Evolutionary conservation across 2,797 vertebrate genomes (phyloP), one percentile per base, ranked within the genome.

Genomic region (Furcifer pardalis): DNA sequence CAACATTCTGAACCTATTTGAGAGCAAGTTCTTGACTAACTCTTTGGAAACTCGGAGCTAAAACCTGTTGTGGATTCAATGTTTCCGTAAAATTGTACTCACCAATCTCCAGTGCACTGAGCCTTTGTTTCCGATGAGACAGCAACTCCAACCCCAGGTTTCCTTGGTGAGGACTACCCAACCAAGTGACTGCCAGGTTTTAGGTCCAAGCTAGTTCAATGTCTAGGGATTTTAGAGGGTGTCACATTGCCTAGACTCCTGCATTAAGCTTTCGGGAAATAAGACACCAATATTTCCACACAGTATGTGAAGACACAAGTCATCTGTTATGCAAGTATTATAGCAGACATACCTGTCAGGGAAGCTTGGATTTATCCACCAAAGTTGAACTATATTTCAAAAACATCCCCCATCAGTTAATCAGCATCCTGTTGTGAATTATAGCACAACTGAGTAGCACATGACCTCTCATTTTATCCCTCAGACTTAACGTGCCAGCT

Each of bases 341-440:
- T 88, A 87, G 86, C 27, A 87, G 81, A 88, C 88, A 87, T 83
- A 35, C 86, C 77, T 87, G 77, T 66, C 77, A 91, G 78, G 62
- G n/a, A 56, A 56, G 6, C 23, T 81, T 10, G 66, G 86, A 37
- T 82, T 89, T 87, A 90, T 46, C 32, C 12, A 21, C 60, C 89
- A 25, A 37, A 68, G 44, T 44, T 81, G 37, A 77, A 82, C 90
- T 91, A 87, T 88, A 44, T 44, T 89, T 82, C 86, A 87, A 88
- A 90, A 49, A 32, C 84, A n/a, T 80, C 44, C 86, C 77, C 84
- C 25, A 37, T 9, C 56, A 82, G 65, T 82, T 88, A 89, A 92
- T 91, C 86, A 90, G 32, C 84, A 88, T 82, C 89, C 81, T 40
- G 65, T 89, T 86, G 83, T 92, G 59, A 91, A 86, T 90, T 89